A percentile compares a stretch with the other conserved stretches of the same genome.
Conservation (phyloP, 1,140 invertebrate species). For the Apis cerana region DNA sequence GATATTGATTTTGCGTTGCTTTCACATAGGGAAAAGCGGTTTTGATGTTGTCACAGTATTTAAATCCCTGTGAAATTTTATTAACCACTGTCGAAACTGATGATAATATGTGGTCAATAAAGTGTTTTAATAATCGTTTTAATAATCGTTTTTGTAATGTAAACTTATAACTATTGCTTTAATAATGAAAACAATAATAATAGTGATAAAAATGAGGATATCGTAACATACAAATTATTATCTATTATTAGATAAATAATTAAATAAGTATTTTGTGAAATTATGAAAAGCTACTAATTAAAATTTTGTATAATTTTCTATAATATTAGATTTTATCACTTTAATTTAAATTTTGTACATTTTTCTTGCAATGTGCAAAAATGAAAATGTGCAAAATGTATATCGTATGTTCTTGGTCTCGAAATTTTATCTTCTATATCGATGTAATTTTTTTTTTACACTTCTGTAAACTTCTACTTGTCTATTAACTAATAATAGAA, state of each 20-base stretch:
- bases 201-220: too few species aligned
- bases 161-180: neutral
- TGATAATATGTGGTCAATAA: neutral
- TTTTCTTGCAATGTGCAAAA: too few species aligned
- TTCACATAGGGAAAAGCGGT: neutral
- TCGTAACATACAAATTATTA: too few species aligned
- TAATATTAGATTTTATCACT: too few species aligned
- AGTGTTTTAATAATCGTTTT: neutral
- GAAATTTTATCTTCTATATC: neutral
- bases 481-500: neutral
- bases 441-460: neutral
- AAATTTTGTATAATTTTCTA: too few species aligned
- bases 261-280: too few species aligned
- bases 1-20: slow-evolving; percentile 7
- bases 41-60: neutral
- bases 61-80: slow-evolving; percentile 14
- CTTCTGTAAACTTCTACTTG: neutral
- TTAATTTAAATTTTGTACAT: too few species aligned
- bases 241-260: too few species aligned
- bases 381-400: too few species aligned
- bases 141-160: neutral
- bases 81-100: neutral
- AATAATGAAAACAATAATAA: too few species aligned
- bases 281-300: too few species aligned
- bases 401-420: neutral